phyloP scores from a whole-genome alignment of 2,888 invertebrate species.

The Hymenopus coronatus region DNA sequence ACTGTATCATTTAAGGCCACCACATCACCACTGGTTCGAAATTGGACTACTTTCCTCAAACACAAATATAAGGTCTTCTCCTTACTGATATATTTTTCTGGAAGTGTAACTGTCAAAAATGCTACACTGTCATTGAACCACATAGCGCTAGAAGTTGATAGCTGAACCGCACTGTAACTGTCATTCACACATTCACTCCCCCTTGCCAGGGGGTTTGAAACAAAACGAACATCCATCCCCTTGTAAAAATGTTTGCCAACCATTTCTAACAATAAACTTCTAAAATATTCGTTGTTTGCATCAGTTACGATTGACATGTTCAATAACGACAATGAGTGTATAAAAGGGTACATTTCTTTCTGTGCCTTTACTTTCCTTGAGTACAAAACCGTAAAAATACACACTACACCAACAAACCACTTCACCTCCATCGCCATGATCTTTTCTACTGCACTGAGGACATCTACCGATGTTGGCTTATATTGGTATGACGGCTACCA shows the following conservation, averaged over 20 bases:
- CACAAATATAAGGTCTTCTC: conserved; percentile 4
- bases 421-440: conserved; percentile 18
- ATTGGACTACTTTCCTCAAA: conserved; percentile 19
- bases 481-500: neutral
- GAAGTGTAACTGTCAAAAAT: conserved; percentile 32
- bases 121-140: conserved; percentile 34
- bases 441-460: conserved; percentile 6
- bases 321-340: conserved; percentile 35
- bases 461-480: neutral
- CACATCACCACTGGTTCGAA: conserved; percentile 23
- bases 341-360: conserved; percentile 20
- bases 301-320: conserved; percentile 33
- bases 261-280: conserved; percentile 34
- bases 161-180: conserved; percentile 25
- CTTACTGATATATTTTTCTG: conserved; percentile 27
- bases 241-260: conserved; percentile 33
- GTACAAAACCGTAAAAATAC: conserved; percentile 22
- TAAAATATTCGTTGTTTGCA: conserved; percentile 29
- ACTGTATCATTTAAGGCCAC: conserved; percentile 18
- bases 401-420: neutral
- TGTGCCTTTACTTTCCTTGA: neutral
- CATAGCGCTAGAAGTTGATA: conserved; percentile 27
- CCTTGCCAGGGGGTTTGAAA: conserved; percentile 25
- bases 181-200: conserved; percentile 29
- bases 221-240: conserved; percentile 34